Base-by-base conservation (phyloP, 2,113 vertebrate genomes). In the Thryonomys swinderianus region DNA sequence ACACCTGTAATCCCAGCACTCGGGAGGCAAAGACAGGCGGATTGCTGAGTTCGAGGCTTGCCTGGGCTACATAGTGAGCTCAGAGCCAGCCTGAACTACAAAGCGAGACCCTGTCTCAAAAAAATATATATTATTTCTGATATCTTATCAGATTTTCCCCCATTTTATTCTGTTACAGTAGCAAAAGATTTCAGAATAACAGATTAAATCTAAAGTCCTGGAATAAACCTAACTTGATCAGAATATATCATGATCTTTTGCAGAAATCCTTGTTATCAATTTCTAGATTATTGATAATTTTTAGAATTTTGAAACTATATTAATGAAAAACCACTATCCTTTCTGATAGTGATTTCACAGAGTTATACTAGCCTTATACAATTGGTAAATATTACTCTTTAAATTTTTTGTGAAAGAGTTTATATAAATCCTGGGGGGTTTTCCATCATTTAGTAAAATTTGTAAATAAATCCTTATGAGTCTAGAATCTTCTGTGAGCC, bases 221-320 rank as follows among this genome's bases (percentile, higher is more conserved):
- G 34, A 87, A 86, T 59, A 66, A 79, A 73, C 20, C 32, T 42
- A 94, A 69, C 32, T 84, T 94, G 1, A 0, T 80, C 42, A 71
- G 37, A 2, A 48, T 55, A 87, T 74, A 6, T 34, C 91, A 20
- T 66, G 21, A 27, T 67, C 5, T 80, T 51, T 66, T 64, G 17
- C 30, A 45, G 69, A 89, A 84, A 40, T 7, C 12, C 3, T 21
- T 61, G 37, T 62, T 62, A 62, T 2, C 61, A 80, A 12, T 61
- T 85, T 79, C 42, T 93, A 69, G 51, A 86, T 61, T 93, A 42
- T 25, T 76, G 51, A n/a, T 89, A 66, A 85, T 61, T 67, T 88
- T 89, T 55, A 95, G 76, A 40, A 83, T 88, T 93, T 96, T 95
- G 61, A 81, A 78, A 85, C n/a, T 51, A 48, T 64, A 16, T 93